Evolutionary conservation across 2,113 vertebrate species (phyloP), one percentile per base, ranked within the genome.

Genomic region (Coryphaenoides rupestris): DNA sequence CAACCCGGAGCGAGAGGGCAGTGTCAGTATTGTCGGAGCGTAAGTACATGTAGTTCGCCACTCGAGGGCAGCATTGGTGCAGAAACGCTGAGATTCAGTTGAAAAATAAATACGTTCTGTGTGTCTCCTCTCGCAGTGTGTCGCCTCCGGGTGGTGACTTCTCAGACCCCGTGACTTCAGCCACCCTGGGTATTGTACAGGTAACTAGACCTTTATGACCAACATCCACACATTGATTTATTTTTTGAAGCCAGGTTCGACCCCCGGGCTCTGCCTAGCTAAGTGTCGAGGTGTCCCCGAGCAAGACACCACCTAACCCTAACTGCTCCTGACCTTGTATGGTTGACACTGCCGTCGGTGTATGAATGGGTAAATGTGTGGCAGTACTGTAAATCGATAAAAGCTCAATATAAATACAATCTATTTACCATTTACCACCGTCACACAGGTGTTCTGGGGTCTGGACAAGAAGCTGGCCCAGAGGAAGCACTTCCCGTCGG

Each of bases 391-490:
- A n/a, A n/a, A n/a, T n/a, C n/a, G n/a, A n/a, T n/a, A n/a, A n/a
- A n/a, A n/a, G n/a, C n/a, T n/a, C n/a, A n/a, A n/a, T n/a, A n/a
- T n/a, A n/a, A n/a, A n/a, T n/a, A n/a, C n/a, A n/a, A n/a, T n/a
- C n/a, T n/a, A n/a, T n/a, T n/a, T n/a, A n/a, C n/a, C n/a, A n/a
- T n/a, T n/a, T n/a, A n/a, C n/a, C n/a, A n/a, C n/a, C n/a, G n/a
- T n/a, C n/a, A n/a, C n/a, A n/a, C 78, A 99, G 96, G 96, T 99
- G 46, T 99, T 99, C 84, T 98, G 96, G 96, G 96, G 96, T 81
- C 85, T 99, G 85, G 96, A 98, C 89, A 99, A 99, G 88, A 98
- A 99, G 80, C 86, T 99, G 81, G 96, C 96, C 50, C 96, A 99
- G 76, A 94, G 96, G 74, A 99, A 99, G 79, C 96, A 99, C 80